Base-by-base conservation (phyloP, 2,888 invertebrate species). In the Coenonympha glycerion region DNA sequence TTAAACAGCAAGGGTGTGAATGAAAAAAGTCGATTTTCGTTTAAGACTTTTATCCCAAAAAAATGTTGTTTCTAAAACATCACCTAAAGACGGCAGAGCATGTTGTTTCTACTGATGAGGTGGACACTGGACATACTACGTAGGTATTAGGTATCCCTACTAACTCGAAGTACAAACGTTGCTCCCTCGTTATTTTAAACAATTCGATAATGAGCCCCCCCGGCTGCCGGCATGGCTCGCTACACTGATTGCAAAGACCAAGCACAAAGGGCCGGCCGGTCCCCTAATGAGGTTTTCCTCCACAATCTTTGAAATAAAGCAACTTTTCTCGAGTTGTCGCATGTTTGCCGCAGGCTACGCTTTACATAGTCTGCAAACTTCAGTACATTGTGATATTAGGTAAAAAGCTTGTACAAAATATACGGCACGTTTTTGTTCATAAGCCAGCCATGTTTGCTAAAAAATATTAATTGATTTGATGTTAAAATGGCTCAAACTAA, bases 161-260 rank as follows among this genome's bases (percentile, higher is more conserved):
- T 71, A 66, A 68, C 68, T 69, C 60, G 66, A 59, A 62, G 66
- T 62, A 69, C 69, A 68, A 68, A 67, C 68, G 66, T 58, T 58
- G 40, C 55, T 46, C 56, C 54, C 81, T 83, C 80, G 81, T 84
- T 82, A 84, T 80, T 85, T 84, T 85, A 84, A 84, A 85, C 84
- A 84, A 81, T 82, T 82, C 79, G 75, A 76, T 82, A 81, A 82
- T 76, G 79, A 80, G 66, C 66, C 64, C 69, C 69, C 68, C 48
- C 41, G 53, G 52, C 51, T 13, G 47, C 33, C 50, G 47, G 47
- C 42, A 30, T 41, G 47, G 44, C 47, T 34, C 37, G 62, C 63
- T 61, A 60, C 69, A 57, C 74, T 76, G 79, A 76, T 79, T 77
- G 77, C 69, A 68, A 68, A 66, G 73, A n/a, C 77, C 74, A 74